Evolutionary conservation across 2,888 invertebrate genomes (phyloP).

Genomic region (Dinocampus coccinellae): DNA sequence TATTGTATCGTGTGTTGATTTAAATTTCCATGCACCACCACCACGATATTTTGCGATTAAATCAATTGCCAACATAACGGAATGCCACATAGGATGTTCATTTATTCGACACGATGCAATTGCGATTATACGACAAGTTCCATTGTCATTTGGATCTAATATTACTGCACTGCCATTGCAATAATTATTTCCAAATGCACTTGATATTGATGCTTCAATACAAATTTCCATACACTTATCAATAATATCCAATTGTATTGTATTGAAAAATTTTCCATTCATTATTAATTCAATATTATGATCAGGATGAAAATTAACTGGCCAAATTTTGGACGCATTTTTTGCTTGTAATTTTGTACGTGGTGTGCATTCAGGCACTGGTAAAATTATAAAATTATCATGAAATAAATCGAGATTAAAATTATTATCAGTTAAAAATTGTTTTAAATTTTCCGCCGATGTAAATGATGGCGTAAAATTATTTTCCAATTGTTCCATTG

Average conservation of each 20-base stretch:
- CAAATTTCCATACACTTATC: slow-evolving; percentile 74
- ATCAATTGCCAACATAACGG: slow-evolving; percentile 88
- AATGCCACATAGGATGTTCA: slow-evolving; percentile 83
- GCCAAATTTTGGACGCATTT: slow-evolving; percentile 78
- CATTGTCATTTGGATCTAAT: slow-evolving; percentile 77
- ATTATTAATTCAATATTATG: slow-evolving; percentile 79
- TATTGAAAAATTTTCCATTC: slow-evolving; percentile 74
- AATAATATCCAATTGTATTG: slow-evolving; percentile 72
- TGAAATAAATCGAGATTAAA: slow-evolving; percentile 71
- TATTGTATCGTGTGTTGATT: not conserved
- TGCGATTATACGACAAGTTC: slow-evolving; percentile 75
- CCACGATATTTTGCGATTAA: slow-evolving; percentile 86
- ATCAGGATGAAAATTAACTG: slow-evolving; percentile 87
- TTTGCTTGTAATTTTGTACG: slow-evolving; percentile 78
- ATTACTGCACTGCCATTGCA: slow-evolving; percentile 74
- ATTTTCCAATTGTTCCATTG: slow-evolving; percentile 19
- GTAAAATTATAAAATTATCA: slow-evolving; percentile 71
- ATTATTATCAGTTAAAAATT: slow-evolving; percentile 67
- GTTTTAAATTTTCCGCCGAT: slow-evolving; percentile 64
- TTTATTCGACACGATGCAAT: slow-evolving; percentile 74
- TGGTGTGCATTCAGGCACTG: slow-evolving; percentile 76
- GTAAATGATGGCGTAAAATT: slow-evolving; percentile 37
- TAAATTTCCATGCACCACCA: slow-evolving; percentile 78
- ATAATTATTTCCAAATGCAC: slow-evolving; percentile 52
- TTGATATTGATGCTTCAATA: slow-evolving; percentile 69